Percentiles rank a stretch among this genome's conserved stretches.
Evolutionary conservation across 2,888 invertebrate genomes (phyloP).

Genomic region (Phanerotoma sp.): DNA sequence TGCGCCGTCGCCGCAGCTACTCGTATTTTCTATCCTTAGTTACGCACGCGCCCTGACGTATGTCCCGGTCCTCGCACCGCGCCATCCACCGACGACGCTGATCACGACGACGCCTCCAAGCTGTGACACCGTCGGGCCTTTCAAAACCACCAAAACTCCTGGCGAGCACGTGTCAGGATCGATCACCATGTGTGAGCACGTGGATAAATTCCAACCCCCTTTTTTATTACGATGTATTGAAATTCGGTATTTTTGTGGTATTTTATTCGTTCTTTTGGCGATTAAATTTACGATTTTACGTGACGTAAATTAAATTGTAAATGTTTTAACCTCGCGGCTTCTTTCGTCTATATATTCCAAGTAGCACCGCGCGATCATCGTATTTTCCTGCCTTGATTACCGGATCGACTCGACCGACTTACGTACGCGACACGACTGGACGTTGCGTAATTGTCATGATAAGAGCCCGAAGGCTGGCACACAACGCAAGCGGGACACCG

Average conservation of each 20-base stretch:
- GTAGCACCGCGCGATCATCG: slow-evolving; percentile 3
- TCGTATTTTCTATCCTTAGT: not conserved
- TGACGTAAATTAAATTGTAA: too few species aligned
- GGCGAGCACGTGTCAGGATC: slow-evolving; percentile 33
- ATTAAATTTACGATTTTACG: not conserved
- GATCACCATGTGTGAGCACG: slow-evolving; percentile 27
- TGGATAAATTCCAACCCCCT: slow-evolving; percentile 1
- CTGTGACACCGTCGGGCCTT: slow-evolving; percentile 27
- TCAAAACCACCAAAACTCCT: slow-evolving; percentile 32
- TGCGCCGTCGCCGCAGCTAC: slow-evolving; percentile 18
- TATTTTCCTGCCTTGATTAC: slow-evolving; percentile 23
- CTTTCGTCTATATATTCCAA: not conserved
- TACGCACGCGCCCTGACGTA: slow-evolving; percentile 24
- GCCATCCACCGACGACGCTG: slow-evolving; percentile 11
- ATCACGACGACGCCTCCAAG: slow-evolving; percentile 16
- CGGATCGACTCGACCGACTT: slow-evolving; percentile 29
- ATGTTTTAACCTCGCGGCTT: not conserved
- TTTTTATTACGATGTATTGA: too few species aligned
- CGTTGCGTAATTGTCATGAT: slow-evolving; percentile 41
- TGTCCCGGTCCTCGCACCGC: slow-evolving; percentile 10
- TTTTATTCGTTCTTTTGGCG: not conserved
- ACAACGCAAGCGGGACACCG: slow-evolving; percentile 7
- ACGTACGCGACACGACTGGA: slow-evolving; percentile 24
- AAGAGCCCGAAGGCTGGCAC: slow-evolving; percentile 40
- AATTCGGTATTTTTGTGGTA: too few species aligned